Conservation (phyloP, 2,888 invertebrate species). For the Escarpia spicata region DNA sequence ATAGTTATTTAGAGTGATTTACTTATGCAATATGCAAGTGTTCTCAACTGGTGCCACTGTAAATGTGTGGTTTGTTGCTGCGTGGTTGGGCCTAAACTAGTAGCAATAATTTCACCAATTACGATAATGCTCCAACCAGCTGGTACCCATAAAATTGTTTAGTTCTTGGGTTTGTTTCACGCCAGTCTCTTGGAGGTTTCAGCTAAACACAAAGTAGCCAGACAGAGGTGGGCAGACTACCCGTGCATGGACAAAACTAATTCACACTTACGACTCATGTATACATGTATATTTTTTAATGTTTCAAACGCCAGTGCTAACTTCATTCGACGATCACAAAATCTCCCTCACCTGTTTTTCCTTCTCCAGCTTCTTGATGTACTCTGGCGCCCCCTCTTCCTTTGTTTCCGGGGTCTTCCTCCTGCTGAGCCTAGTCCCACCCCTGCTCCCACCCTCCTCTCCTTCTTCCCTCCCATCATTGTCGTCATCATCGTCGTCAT, state of each 20-base stretch:
- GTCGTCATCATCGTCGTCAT: background rate
- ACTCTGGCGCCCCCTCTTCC: slow-evolving; percentile 25
- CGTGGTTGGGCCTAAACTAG: background rate
- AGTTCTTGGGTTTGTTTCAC: too few species aligned
- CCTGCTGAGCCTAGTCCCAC: background rate
- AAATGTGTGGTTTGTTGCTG: background rate
- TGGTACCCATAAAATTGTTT: too few species aligned
- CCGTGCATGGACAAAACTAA: too few species aligned
- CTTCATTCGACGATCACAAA: background rate
- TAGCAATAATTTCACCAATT: background rate
- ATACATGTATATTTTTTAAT: too few species aligned
- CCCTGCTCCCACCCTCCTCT: background rate
- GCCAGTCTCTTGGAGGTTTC: too few species aligned
- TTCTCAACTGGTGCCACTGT: background rate
- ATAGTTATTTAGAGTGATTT: too few species aligned
- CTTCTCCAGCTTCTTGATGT: slow-evolving; percentile 19
- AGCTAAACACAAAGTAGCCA: too few species aligned
- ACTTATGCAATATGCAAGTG: too few species aligned
- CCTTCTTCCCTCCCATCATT: background rate
- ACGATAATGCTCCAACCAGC: background rate
- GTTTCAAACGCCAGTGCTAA: too few species aligned
- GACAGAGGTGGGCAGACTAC: too few species aligned
- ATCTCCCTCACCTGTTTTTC: slow-evolving; percentile 28
- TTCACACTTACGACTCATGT: background rate
- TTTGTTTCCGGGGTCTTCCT: background rate